Evolutionary conservation across 2,113 vertebrate species (phyloP).

Genomic region (Cynopterus brachyotis): DNA sequence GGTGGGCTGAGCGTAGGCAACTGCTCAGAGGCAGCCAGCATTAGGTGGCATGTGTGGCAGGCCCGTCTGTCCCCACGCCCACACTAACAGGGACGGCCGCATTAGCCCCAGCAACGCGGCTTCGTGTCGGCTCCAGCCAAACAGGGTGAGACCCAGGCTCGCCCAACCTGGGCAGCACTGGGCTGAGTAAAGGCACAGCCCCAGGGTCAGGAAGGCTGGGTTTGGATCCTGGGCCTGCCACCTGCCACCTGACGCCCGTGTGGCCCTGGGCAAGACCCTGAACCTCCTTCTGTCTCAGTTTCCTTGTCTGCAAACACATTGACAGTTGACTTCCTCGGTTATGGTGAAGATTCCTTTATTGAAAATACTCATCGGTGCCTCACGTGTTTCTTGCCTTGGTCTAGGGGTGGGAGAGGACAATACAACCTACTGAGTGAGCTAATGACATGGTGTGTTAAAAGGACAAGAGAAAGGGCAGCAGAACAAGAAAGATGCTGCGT

Average conservation of each 20-base stretch:
- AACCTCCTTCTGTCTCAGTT: not conserved
- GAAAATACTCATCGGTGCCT: no score
- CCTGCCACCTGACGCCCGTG: not conserved
- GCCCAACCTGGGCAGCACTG: rapidly evolving
- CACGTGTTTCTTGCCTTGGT: not conserved
- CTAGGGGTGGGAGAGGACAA: not conserved
- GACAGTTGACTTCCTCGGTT: not conserved
- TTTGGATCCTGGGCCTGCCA: not conserved
- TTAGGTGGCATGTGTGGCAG: not conserved
- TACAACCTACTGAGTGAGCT: rapidly evolving
- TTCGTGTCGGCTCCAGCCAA: not conserved
- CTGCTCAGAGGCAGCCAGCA: not conserved
- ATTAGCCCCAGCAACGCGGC: not conserved
- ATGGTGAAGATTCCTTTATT: not conserved
- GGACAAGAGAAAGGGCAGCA: not conserved
- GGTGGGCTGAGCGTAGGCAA: not conserved
- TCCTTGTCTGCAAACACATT: not conserved
- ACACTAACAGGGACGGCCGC: rapidly evolving
- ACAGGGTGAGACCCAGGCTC: no score
- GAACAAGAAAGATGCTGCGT: rapidly evolving
- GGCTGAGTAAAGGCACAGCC: rapidly evolving
- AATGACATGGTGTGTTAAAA: rapidly evolving
- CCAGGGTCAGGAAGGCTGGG: not conserved
- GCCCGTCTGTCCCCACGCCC: not conserved
- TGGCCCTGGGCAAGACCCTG: not conserved